phyloP scores from a whole-genome alignment of 1,140 invertebrate species.

The Cepaea nemoralis region DNA sequence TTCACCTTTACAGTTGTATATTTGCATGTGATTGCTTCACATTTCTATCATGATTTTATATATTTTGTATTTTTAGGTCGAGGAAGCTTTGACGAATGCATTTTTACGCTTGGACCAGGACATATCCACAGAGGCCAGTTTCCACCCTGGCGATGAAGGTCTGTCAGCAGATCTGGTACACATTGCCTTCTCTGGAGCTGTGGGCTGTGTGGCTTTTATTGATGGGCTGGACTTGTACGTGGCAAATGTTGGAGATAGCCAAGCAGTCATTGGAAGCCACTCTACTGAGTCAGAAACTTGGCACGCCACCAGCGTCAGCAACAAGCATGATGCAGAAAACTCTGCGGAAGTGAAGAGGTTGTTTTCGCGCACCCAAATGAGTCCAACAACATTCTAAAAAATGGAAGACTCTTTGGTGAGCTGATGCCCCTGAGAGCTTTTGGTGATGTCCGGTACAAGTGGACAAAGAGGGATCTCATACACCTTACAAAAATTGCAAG shows the following conservation, averaged over 20 bases:
- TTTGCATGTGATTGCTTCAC: too few relatives aligned
- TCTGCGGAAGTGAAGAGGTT: slow-evolving; percentile 81
- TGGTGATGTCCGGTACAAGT: slow-evolving; percentile 97
- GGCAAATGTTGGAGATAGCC: slow-evolving; percentile 92
- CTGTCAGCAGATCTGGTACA: slow-evolving; percentile 23
- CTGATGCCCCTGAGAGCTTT: slow-evolving; percentile 95
- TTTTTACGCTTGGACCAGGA: slow-evolving; percentile 86
- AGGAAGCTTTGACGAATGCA: slow-evolving; percentile 83
- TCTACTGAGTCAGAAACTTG: slow-evolving; percentile 75
- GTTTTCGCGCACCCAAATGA: slow-evolving; percentile 85
- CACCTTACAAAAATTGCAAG: slow-evolving; percentile 67
- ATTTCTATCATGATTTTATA: too few relatives aligned
- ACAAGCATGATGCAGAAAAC: slow-evolving; percentile 93
- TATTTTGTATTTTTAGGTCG: slow-evolving; percentile 57
- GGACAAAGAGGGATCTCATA: slow-evolving; percentile 83
- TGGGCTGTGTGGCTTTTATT: slow-evolving; percentile 88
- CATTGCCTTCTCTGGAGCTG: slow-evolving; percentile 88
- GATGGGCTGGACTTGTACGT: slow-evolving; percentile 87
- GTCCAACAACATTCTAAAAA: slow-evolving; percentile 85
- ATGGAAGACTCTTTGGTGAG: slow-evolving; percentile 91
- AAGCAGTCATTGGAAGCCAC: slow-evolving; percentile 87
- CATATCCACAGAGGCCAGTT: slow-evolving; percentile 81
- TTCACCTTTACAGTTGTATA: too few relatives aligned
- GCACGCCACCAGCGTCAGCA: slow-evolving; percentile 78
- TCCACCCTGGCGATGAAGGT: slow-evolving; percentile 20